Conservation (phyloP, 2,888 invertebrate genomes). For the Punctoribates punctum region DNA sequence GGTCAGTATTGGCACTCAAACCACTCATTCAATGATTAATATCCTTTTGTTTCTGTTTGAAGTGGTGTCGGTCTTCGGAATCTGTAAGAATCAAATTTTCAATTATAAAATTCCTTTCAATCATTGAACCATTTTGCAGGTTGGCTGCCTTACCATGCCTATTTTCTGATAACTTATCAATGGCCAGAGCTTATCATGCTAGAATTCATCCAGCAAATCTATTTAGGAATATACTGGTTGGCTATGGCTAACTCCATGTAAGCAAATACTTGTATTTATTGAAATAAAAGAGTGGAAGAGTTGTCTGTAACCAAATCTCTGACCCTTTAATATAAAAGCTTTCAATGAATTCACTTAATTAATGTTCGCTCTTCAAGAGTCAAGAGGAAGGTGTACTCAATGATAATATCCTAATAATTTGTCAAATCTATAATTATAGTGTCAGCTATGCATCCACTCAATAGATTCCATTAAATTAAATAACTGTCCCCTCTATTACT, state of each 20-base stretch:
- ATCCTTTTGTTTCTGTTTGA: conserved; percentile 86
- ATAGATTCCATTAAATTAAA: too few species aligned
- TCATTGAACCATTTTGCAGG: too few species aligned
- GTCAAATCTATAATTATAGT: too few species aligned
- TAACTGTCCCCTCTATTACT: too few species aligned
- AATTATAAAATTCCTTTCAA: not conserved
- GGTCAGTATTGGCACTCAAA: conserved; percentile 13
- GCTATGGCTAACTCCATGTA: conserved; percentile 83
- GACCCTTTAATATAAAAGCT: not conserved
- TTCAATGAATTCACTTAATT: too few species aligned
- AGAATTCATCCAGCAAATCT: conserved; percentile 76
- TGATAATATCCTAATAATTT: too few species aligned
- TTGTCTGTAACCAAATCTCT: too few species aligned
- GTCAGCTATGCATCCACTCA: too few species aligned
- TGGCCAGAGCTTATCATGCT: conserved; percentile 68
- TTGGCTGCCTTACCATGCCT: conserved; percentile 91
- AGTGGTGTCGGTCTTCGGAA: conserved; percentile 76
- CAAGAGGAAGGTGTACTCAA: too few species aligned
- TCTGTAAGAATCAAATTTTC: conserved; percentile 72
- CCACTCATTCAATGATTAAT: conserved; percentile 65
- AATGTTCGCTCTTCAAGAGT: too few species aligned
- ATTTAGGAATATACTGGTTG: conserved; percentile 79
- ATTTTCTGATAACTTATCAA: conserved; percentile 80
- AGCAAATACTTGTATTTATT: not conserved
- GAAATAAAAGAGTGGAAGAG: not conserved